Base-by-base conservation (phyloP, 1,140 invertebrate species). In the Lepeophtheirus salmonis region DNA sequence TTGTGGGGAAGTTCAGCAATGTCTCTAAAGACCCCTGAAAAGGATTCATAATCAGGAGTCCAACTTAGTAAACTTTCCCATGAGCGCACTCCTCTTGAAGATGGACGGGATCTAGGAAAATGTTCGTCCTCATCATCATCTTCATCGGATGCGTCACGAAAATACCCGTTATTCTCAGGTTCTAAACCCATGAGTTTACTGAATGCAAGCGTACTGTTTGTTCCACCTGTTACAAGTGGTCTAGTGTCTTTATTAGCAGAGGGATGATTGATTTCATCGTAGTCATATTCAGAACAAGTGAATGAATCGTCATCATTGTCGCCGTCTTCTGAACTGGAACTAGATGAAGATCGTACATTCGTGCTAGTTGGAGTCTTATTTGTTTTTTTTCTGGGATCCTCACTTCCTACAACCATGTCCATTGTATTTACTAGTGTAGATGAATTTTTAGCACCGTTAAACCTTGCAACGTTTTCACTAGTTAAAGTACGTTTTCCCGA, bases 221-320 rank as follows among this genome's bases (percentile, higher is more conserved):
- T 25, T 17, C 70, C 67, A 3, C 65, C 65, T 3, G 64, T 63
- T 51, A 71, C 68, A 65, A 74, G 74, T 60, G 75, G 77, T 56
- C 76, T 73, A 25, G 68, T 69, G n/a, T 67, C 67, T 56, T 76
- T 70, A 65, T 88, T 87, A n/a, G n/a, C n/a, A n/a, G n/a, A n/a
- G 67, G 89, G 71, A 63, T 84, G 30, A 41, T 57, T 16, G 2
- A 41, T 83, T 67, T 89, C 86, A 66, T 96, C 90, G 69, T 92
- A 94, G 70, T 97, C 91, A 68, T 95, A 95, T 74, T 97, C 90
- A 0, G 90, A 96, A 72, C 90, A 96, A 0, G 90, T 96, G 73
- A 96, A 97, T 63, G 89, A 94, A 68, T 97, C 91, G 72, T 95
- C 92, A 2, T 87, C 88, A 69, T 50, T 53, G 50, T 86, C 90